These are phyloP conservation scores for Lepidurus arcticus DNA, from an alignment of 1,140 invertebrate species.

Conservation along the genomic window DNA sequence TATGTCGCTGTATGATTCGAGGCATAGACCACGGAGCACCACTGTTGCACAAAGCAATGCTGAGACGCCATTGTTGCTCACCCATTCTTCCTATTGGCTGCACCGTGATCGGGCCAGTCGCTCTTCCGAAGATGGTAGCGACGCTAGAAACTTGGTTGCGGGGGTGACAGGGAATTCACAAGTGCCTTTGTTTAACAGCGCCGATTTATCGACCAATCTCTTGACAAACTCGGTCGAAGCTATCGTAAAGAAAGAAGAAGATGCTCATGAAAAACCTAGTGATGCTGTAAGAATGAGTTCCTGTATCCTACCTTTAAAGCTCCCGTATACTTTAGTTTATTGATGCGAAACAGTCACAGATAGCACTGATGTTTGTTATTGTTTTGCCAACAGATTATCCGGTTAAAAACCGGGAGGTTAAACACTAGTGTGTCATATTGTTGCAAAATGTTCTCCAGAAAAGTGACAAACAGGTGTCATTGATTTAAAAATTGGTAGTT, in stretches of 20 bases:
- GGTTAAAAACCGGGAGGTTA: no score
- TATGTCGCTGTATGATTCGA: slow-evolving; percentile 55
- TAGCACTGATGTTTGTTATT: no score
- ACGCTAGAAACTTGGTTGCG: slow-evolving; percentile 32
- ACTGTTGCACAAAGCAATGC: slow-evolving; percentile 54
- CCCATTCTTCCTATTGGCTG: slow-evolving; percentile 60
- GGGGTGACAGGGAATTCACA: slow-evolving; percentile 20
- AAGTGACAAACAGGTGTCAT: no score
- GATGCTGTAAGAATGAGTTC: slow-evolving; percentile 32
- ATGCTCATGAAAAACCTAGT: background rate
- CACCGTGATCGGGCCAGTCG: slow-evolving; percentile 30
- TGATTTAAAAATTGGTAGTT: no score
- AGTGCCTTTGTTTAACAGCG: slow-evolving; percentile 25
- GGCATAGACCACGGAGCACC: slow-evolving; percentile 57
- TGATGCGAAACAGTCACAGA: no score
- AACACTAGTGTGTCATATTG: no score
- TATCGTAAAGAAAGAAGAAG: slow-evolving; percentile 4
- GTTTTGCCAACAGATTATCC: no score
- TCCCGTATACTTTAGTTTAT: no score
- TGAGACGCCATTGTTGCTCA: slow-evolving; percentile 52
- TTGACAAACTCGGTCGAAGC: slow-evolving; percentile 28
- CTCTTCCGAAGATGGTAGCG: slow-evolving; percentile 22
- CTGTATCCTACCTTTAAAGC: background rate
- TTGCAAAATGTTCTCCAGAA: no score
- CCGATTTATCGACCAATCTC: slow-evolving; percentile 33